Evolutionary conservation across 2,888 invertebrate genomes (phyloP), one percentile per base, ranked within the genome.

Genomic region (Autographa gamma): DNA sequence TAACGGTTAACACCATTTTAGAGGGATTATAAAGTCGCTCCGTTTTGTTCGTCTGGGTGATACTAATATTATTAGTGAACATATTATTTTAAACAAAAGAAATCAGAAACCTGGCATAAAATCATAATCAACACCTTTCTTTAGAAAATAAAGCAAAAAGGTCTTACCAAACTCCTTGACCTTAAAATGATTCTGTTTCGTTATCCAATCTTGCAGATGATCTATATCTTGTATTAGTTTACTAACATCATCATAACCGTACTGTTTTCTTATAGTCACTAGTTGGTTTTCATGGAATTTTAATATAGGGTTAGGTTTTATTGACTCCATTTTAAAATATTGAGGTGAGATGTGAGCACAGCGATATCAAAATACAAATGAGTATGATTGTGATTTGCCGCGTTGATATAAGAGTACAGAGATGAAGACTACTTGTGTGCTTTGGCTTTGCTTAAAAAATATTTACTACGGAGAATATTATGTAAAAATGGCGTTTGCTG

Each of bases 181-280:
- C n/a, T 66, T 73, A 48, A 84, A 84, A 73, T 81, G 79, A 70
- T 70, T 76, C 60, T 81, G 80, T 14, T 77, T 77, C 7, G 56
- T 19, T 9, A 83, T 76, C 85, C 85, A 85, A 25, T 75, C 69
- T 13, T 73, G 69, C 18, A 85, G 65, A 2, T 78, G 32, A 48
- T 76, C 72, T 5, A 85, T 67, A 16, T 83, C 79, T 61, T 83
- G 81, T 7, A 64, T 52, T 0, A 86, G 58, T 61, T 74, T 76
- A 38, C 66, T 63, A 2, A 71, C 63, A 19, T 81, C 76, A 14
- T 79, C 75, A 52, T 82, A 79, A 41, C 78, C 72, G n/a, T 69
- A 76, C 9, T 62, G 8, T 43, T 77, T 76, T 34, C 84, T 66
- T 6, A 85, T 79, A 18, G 72, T 63, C 11, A 69, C 16, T n/a